Evolutionary conservation across 2,113 vertebrate species (phyloP).

Genomic region (Balaeniceps rex): DNA sequence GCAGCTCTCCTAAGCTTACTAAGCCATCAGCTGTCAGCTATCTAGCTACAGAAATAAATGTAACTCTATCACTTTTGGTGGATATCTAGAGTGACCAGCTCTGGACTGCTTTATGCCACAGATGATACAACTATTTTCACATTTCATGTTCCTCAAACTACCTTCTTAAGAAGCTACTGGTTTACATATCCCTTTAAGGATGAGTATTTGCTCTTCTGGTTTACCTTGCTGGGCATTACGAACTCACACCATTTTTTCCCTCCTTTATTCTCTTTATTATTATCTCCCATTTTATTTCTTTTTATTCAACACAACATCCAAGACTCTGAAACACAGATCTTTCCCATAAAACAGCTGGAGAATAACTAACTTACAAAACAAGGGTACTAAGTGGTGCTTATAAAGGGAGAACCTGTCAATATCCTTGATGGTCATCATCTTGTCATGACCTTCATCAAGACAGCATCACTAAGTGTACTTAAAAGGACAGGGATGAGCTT

Average conservation of each 20-base stretch:
- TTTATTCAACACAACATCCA: not conserved
- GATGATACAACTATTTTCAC: not conserved
- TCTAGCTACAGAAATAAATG: not conserved
- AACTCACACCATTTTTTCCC: not conserved
- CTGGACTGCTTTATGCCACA: not conserved
- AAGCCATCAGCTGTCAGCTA: not conserved
- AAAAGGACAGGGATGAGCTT: not conserved
- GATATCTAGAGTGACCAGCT: not conserved
- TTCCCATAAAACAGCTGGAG: not conserved
- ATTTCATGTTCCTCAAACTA: not conserved
- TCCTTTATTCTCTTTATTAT: not conserved
- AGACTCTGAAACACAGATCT: not conserved
- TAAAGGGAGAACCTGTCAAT: slow-evolving; percentile 79
- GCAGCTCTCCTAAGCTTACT: too few relatives aligned
- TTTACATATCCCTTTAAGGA: not conserved
- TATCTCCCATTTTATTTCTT: not conserved
- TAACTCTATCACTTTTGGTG: not conserved
- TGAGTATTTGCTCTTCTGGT: not conserved
- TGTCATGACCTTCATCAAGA: slow-evolving; percentile 78
- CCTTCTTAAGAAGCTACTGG: not conserved
- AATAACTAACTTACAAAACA: slow-evolving; percentile 74
- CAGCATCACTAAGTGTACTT: slow-evolving; percentile 77
- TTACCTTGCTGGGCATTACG: not conserved
- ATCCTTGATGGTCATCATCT: slow-evolving; percentile 80
- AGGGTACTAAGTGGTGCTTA: slow-evolving; percentile 79